phyloP scores from a whole-genome alignment of 2,888 invertebrate species.

The Luperina testacea region DNA sequence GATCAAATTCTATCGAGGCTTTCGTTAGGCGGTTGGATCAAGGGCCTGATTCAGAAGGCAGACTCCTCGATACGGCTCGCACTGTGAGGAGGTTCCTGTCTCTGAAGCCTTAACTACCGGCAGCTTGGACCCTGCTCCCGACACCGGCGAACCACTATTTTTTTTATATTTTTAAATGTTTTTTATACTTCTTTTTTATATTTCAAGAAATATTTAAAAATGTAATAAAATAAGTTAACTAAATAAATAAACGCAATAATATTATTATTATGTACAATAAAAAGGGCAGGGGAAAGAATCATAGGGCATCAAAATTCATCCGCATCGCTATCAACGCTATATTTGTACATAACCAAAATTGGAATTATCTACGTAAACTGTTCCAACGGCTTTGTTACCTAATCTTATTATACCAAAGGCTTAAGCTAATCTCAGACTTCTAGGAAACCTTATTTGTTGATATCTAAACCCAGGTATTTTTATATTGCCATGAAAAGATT shows the following conservation, averaged over 20 bases:
- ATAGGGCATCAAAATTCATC: neutral
- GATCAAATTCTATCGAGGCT: too few species aligned
- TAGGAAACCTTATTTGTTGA: slow-evolving; percentile 18
- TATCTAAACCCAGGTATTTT: slow-evolving; percentile 14
- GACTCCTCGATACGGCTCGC: too few species aligned
- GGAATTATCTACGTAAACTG: neutral
- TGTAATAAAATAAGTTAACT: too few species aligned
- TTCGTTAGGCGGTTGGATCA: too few species aligned
- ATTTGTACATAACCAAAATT: neutral
- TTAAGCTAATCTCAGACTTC: slow-evolving; percentile 5
- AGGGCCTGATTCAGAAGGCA: too few species aligned
- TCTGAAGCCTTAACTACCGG: too few species aligned
- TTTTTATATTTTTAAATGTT: too few species aligned
- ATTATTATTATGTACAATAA: neutral
- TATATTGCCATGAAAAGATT: slow-evolving; percentile 18
- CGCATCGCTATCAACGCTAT: neutral
- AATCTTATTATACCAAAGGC: neutral
- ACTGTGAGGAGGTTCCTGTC: too few species aligned
- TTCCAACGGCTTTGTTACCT: neutral
- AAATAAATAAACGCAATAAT: neutral
- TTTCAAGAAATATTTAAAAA: too few species aligned
- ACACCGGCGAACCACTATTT: too few species aligned
- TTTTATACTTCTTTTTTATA: too few species aligned
- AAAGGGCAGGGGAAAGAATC: neutral
- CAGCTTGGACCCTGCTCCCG: too few species aligned